phyloP scores from a whole-genome alignment of 2,113 vertebrate genomes.

The Bos javanicus region DNA sequence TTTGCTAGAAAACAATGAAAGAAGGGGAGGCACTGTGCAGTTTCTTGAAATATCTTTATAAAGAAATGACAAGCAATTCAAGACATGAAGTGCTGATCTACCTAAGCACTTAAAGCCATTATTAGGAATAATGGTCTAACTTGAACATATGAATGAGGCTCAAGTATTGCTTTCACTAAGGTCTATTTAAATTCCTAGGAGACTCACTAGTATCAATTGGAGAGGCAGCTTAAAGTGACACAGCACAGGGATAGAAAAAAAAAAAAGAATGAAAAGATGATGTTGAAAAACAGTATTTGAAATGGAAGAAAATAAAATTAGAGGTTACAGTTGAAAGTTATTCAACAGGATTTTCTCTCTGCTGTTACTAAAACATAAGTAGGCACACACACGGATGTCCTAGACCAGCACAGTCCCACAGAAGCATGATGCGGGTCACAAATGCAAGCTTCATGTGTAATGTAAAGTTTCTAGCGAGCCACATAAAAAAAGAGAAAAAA shows the following conservation, averaged over 20 bases:
- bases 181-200: slow-evolving; percentile 80
- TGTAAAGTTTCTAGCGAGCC: neutral
- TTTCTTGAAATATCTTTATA: slow-evolving; percentile 76
- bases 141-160: slow-evolving; percentile 77
- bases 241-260: neutral
- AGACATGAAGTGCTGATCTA: slow-evolving; percentile 73
- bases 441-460: neutral
- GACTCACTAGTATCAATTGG: slow-evolving; percentile 74
- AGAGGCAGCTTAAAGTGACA: slow-evolving; percentile 71
- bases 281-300: slow-evolving; percentile 71
- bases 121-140: slow-evolving; percentile 81
- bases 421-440: neutral
- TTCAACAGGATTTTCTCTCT: neutral
- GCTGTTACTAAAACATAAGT: slow-evolving; percentile 7
- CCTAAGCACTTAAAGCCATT: slow-evolving; percentile 81
- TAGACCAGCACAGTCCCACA: neutral
- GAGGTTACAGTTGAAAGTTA: slow-evolving; percentile 45
- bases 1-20: slow-evolving; percentile 69
- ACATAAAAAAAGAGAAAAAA: neutral
- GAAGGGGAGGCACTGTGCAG: slow-evolving; percentile 50
- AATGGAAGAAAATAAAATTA: slow-evolving; percentile 72
- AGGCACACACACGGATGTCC: neutral
- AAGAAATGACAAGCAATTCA: slow-evolving; percentile 80
- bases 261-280: slow-evolving; percentile 43
- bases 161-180: slow-evolving; percentile 71